phyloP scores from a whole-genome alignment of 2,797 vertebrate genomes.

The Bufotes viridis region DNA sequence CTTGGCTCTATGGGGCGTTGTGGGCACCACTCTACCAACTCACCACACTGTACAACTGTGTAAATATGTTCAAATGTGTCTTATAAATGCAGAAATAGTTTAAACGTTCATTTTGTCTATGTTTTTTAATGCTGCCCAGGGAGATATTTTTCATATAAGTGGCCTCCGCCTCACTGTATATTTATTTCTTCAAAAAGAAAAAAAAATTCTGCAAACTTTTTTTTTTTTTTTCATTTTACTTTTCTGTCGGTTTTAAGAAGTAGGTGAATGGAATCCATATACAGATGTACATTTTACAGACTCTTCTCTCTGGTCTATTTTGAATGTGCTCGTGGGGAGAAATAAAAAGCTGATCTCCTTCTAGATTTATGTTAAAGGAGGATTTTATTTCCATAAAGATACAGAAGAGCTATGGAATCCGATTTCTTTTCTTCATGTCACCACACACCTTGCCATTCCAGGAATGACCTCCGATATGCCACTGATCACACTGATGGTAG shows the following conservation, averaged over 20 bases:
- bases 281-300: conserved; percentile 85
- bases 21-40: conserved; percentile 70
- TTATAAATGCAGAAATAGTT: conserved; percentile 85
- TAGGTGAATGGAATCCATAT: conserved; percentile 88
- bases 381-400: conserved; percentile 95
- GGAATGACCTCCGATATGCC: background rate
- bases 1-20: conserved; percentile 63
- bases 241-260: conserved; percentile 90
- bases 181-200: conserved; percentile 79
- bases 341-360: conserved; percentile 91
- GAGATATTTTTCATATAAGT: conserved; percentile 84
- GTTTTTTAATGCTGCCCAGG: conserved; percentile 85
- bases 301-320: conserved; percentile 84
- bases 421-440: conserved; percentile 3
- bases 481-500: background rate
- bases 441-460: background rate
- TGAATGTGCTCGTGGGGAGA: conserved; percentile 92
- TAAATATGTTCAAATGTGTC: conserved; percentile 87
- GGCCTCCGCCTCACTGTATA: conserved; percentile 81
- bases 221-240: conserved; percentile 72
- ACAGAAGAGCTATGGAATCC: conserved; percentile 90
- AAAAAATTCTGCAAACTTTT: conserved; percentile 79
- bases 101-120: conserved; percentile 78
- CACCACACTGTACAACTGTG: conserved; percentile 79
- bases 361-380: conserved; percentile 90